Evolutionary conservation across 1,140 invertebrate genomes (phyloP).

Genomic region (Polyergus mexicanus): DNA sequence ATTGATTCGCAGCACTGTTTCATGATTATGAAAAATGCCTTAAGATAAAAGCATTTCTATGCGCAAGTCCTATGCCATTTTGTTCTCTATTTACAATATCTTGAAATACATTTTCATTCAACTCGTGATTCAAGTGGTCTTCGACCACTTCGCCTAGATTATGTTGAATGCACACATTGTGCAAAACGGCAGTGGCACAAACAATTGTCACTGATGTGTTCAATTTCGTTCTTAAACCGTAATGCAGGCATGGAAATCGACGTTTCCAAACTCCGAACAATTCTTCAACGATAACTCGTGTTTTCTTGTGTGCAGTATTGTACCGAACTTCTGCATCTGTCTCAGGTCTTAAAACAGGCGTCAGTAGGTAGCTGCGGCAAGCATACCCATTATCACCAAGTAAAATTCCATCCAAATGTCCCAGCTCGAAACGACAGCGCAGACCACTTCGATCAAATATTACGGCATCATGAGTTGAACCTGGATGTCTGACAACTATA

Average conservation of each 20-base stretch:
- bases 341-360: not conserved
- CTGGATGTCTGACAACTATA: not conserved
- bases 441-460: slow-evolving; percentile 9
- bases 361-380: not conserved
- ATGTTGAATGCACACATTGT: slow-evolving; percentile 9
- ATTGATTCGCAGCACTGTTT: too few species aligned
- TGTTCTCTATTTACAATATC: not conserved
- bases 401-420: not conserved
- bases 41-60: not conserved
- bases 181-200: slow-evolving; percentile 12
- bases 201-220: not conserved
- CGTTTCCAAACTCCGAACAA: slow-evolving; percentile 10
- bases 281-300: not conserved
- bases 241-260: slow-evolving; percentile 17
- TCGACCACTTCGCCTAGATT: not conserved
- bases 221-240: slow-evolving; percentile 1
- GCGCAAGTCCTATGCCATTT: not conserved
- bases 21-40: too few species aligned
- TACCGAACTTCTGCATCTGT: not conserved
- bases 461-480: not conserved
- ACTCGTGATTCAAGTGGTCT: not conserved
- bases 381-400: not conserved
- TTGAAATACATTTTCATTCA: not conserved
- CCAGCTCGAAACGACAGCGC: not conserved
- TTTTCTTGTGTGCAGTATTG: not conserved